phyloP scores from a whole-genome alignment of 2,797 vertebrate species.

The Sus cebifrons region DNA sequence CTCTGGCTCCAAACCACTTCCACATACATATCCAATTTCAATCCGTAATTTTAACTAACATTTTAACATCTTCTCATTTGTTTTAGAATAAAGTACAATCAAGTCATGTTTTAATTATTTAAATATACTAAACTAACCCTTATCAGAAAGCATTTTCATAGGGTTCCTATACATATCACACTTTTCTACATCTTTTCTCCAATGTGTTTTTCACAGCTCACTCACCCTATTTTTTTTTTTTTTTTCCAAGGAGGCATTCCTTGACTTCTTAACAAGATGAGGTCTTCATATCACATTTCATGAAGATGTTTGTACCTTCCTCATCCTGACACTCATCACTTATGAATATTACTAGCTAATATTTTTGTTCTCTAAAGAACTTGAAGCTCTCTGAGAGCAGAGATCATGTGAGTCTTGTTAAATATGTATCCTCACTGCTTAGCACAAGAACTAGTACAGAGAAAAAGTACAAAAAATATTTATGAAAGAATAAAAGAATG shows the following conservation, averaged over 20 bases:
- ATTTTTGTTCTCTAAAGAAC: background rate
- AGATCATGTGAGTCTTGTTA: background rate
- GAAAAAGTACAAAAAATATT: slow-evolving; percentile 44
- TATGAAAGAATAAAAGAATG: slow-evolving; percentile 70
- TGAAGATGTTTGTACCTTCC: background rate
- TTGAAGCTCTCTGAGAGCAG: background rate
- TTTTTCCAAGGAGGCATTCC: background rate
- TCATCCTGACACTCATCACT: background rate
- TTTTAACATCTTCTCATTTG: background rate
- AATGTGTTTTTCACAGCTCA: background rate
- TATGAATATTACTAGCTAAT: slow-evolving; percentile 3
- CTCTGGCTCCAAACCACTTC: background rate
- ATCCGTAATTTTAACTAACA: background rate
- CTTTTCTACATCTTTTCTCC: background rate
- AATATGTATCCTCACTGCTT: background rate
- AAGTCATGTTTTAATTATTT: background rate
- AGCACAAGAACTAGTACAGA: slow-evolving; percentile 26
- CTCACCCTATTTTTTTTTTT: background rate
- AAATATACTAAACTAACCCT: background rate
- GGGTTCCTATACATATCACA: background rate
- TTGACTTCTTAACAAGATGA: background rate
- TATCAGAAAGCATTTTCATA: background rate
- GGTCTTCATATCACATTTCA: background rate
- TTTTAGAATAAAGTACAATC: background rate
- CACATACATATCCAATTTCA: background rate